Base-by-base conservation (phyloP, 92 coral and sea anemone species). In the Scolanthus callimorphus region DNA sequence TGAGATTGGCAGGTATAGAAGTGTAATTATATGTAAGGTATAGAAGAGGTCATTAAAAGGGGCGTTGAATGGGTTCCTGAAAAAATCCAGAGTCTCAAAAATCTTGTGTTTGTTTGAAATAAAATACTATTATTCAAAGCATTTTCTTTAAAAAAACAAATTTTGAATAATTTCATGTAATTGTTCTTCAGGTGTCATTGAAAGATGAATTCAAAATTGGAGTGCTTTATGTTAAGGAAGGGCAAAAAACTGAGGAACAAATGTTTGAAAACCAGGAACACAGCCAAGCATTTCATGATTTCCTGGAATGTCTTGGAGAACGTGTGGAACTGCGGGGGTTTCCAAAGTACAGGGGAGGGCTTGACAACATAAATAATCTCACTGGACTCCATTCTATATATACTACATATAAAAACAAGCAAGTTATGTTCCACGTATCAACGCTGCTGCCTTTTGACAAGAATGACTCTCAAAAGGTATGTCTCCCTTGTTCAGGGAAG, bases 151-250 rank as follows among this genome's bases (percentile, higher is more conserved):
- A 34, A 34, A 34, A 34, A 6, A n/a, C n/a, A 34, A 34, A 34
- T 34, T 6, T 6, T 34, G 43, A 34, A 34, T 34, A n/a, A n/a
- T n/a, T n/a, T n/a, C n/a, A n/a, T n/a, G n/a, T 55, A 29, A 12
- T 48, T 51, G n/a, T 31, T 26, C 29, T 11, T 22, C 31, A 90
- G 97, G 87, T 86, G 27, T 90, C 85, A 45, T 71, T 73, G 20
- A 94, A 94, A 63, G 79, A 86, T 64, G 95, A 86, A 31, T 85
- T 62, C 56, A 94, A 94, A 73, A 80, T 94, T 77, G 99, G 99
- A 26, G 77, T 94, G 31, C 37, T 94, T 23, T 94, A 84, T 73
- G 77, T 94, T 73, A 94, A 85, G 62, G 94, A 94, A 29, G 84
- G 57, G 53, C 99, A 94, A 25, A 63, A 86, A 45, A 89, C 97